Conservation (phyloP, 2,797 vertebrate species). For the Pempheris klunzingeri region DNA sequence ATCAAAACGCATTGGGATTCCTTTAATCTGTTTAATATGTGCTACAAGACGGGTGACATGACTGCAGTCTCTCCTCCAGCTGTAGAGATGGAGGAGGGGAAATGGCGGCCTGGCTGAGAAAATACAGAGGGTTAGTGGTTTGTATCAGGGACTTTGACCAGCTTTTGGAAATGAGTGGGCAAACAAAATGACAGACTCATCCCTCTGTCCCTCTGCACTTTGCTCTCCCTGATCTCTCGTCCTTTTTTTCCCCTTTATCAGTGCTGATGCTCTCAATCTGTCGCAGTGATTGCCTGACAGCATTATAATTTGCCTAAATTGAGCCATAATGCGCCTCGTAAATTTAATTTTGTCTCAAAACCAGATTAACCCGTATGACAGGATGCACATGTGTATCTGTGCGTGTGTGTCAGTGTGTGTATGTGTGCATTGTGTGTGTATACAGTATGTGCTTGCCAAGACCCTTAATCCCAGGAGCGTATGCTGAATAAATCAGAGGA, state of each 20-base stretch:
- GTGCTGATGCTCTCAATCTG: conserved; percentile 79
- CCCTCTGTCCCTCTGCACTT: conserved; percentile 55
- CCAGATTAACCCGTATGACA: conserved; percentile 77
- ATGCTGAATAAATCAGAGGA: conserved; percentile 67
- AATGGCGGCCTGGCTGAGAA: conserved; percentile 22
- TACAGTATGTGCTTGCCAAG: conserved; percentile 63
- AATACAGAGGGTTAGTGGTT: conserved; percentile 48
- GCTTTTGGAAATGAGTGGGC: conserved; percentile 58
- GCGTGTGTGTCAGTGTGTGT: conserved; percentile 12
- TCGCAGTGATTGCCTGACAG: conserved; percentile 72
- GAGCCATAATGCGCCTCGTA: conserved; percentile 74
- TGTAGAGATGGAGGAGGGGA: conserved; percentile 31
- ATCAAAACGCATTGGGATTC: conserved; percentile 1
- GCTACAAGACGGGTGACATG: conserved; percentile 12
- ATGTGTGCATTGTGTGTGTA: conserved; percentile 43
- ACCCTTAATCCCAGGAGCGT: conserved; percentile 65
- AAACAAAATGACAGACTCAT: conserved; percentile 70
- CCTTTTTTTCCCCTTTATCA: conserved; percentile 55
- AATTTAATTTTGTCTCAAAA: conserved; percentile 82
- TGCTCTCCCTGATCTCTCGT: conserved; percentile 58
- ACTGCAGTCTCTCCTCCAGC: conserved; percentile 30
- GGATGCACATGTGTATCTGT: conserved; percentile 53
- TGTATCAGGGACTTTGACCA: conserved; percentile 63
- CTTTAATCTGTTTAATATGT: conserved; percentile 37
- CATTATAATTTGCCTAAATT: conserved; percentile 82